These are phyloP conservation scores for Chiropotes sagulatus DNA, from an alignment of 2,797 vertebrate species.

Conservation along the genomic window DNA sequence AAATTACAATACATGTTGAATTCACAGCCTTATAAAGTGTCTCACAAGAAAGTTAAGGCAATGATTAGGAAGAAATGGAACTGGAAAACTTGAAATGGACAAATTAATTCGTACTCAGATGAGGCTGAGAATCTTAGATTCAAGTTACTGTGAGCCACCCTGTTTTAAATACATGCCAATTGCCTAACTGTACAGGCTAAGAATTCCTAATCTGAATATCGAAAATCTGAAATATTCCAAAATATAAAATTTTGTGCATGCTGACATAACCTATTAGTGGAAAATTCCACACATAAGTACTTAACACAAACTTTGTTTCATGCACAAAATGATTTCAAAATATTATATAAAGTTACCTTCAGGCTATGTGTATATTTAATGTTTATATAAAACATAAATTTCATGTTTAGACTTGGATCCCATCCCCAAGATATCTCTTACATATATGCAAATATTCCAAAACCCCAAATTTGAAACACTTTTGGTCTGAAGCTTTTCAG, in stretches of 20 bases:
- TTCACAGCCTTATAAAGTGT: neutral
- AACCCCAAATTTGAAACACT: neutral
- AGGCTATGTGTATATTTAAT: neutral
- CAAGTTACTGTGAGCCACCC: neutral
- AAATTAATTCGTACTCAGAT: neutral
- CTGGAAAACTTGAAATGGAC: neutral
- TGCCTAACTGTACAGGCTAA: neutral
- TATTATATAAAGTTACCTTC: neutral
- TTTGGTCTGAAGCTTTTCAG: neutral
- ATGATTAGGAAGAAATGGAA: neutral
- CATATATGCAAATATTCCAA: neutral
- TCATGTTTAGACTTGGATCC: neutral
- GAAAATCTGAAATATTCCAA: neutral
- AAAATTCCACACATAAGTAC: neutral
- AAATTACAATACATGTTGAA: neutral
- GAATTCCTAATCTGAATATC: neutral
- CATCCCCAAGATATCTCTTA: neutral
- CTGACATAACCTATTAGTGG: neutral
- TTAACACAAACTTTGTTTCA: neutral
- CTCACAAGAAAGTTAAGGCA: neutral
- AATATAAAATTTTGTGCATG: neutral
- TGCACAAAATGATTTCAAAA: neutral
- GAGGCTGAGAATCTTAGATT: neutral
- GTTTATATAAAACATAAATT: neutral
- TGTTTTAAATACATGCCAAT: neutral